phyloP scores from a whole-genome alignment of 2,888 invertebrate genomes.

The Synanthedon vespiformis region DNA sequence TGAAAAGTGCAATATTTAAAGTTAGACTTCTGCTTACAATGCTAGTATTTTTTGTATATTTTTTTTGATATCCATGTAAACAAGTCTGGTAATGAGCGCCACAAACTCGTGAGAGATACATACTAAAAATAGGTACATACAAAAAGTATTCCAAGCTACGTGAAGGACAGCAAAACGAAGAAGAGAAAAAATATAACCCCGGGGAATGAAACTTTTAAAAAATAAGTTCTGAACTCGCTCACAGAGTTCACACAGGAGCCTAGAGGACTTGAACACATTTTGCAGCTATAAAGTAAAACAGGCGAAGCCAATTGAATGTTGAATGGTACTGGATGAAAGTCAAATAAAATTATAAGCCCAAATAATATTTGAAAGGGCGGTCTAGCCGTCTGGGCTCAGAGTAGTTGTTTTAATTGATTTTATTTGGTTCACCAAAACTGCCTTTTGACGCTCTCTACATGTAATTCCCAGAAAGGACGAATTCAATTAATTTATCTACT shows the following conservation, averaged over 20 bases:
- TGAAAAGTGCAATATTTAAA: no score
- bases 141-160: background rate
- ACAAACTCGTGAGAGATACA: background rate
- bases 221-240: constrained; percentile 1
- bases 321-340: background rate
- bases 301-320: background rate
- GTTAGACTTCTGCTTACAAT: no score
- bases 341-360: background rate
- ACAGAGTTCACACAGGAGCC: constrained; percentile 4
- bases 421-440: background rate
- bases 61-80: no score
- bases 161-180: background rate
- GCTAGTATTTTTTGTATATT: no score
- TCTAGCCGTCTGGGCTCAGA: background rate
- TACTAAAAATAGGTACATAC: background rate
- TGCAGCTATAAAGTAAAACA: background rate
- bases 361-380: background rate
- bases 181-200: constrained; percentile 4
- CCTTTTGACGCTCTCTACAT: background rate
- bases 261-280: background rate
- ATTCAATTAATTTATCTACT: background rate
- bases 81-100: no score
- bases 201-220: constrained; percentile 6
- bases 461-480: background rate
- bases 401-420: background rate